Percentiles rank a stretch among this genome's conserved stretches.
These are phyloP conservation scores for Eptesicus fuscus DNA, from an alignment of 2,113 vertebrate species.

Conservation along the genomic window DNA sequence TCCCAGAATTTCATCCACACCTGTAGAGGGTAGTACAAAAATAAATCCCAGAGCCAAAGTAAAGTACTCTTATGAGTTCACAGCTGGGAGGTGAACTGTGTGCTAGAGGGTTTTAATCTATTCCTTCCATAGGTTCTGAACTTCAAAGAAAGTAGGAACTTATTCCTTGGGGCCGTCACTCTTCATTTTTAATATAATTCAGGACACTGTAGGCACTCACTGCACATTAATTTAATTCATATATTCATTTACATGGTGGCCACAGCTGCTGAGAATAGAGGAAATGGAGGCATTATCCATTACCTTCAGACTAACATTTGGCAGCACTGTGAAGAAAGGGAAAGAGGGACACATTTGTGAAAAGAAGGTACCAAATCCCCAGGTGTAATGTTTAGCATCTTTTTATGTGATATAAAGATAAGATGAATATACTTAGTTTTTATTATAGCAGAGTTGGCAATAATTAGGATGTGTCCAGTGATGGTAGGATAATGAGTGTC, in stretches of 20 bases:
- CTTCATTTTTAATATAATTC: constrained; percentile 47
- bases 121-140: constrained; percentile 14
- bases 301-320: constrained; percentile 28
- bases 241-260: constrained; percentile 54
- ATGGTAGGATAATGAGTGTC: background rate
- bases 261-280: constrained; percentile 52
- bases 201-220: constrained; percentile 19
- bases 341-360: background rate
- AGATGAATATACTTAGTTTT: background rate
- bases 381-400: background rate
- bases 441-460: background rate
- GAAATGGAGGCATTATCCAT: constrained; percentile 26
- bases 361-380: constrained; percentile 11
- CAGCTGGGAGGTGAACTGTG: background rate
- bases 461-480: background rate
- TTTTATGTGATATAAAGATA: background rate
- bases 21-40: constrained; percentile 13
- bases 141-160: constrained; percentile 49
- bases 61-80: background rate
- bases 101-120: constrained; percentile 40
- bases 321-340: background rate
- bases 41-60: background rate
- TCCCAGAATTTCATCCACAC: constrained; percentile 22
- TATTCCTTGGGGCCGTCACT: constrained; percentile 57
- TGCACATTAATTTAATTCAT: constrained; percentile 60